phyloP scores from a whole-genome alignment of 2,113 vertebrate genomes.

The Nipponia nippon region DNA sequence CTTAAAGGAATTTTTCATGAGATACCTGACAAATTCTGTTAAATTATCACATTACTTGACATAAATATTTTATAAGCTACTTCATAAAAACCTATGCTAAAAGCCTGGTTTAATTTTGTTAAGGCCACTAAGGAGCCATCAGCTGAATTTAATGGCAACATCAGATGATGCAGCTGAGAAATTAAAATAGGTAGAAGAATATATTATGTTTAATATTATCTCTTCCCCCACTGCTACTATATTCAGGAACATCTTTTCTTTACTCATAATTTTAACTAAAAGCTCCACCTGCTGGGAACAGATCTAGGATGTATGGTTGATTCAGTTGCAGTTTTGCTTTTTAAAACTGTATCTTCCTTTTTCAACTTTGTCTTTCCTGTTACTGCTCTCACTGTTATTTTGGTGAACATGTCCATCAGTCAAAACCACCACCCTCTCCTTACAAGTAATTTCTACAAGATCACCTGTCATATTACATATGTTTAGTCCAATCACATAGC shows the following conservation, averaged over 20 bases:
- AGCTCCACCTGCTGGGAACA: conserved; percentile 61
- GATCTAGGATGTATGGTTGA: not conserved
- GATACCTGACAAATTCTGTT: conserved; percentile 19
- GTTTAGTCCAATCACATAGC: not conserved
- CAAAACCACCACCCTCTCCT: not conserved
- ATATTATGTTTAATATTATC: not conserved
- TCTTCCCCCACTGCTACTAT: not conserved
- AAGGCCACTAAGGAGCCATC: conserved; percentile 19
- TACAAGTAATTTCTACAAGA: not conserved
- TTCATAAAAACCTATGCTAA: conserved; percentile 19
- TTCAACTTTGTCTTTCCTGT: not conserved
- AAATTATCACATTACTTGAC: not conserved
- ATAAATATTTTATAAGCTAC: conserved; percentile 41
- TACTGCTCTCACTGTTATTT: not conserved
- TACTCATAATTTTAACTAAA: conserved; percentile 22
- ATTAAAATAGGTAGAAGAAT: not conserved
- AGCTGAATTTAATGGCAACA: conserved; percentile 20
- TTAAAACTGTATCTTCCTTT: not conserved
- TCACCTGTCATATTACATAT: not conserved
- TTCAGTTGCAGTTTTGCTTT: not conserved
- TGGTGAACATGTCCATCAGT: not conserved
- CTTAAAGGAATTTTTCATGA: conserved; percentile 8
- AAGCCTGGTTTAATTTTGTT: conserved; percentile 22
- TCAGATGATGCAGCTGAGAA: conserved; percentile 11
- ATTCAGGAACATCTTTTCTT: not conserved